These are phyloP conservation scores for Procavia capensis DNA, from an alignment of 2,113 vertebrate genomes.

Conservation along the genomic window DNA sequence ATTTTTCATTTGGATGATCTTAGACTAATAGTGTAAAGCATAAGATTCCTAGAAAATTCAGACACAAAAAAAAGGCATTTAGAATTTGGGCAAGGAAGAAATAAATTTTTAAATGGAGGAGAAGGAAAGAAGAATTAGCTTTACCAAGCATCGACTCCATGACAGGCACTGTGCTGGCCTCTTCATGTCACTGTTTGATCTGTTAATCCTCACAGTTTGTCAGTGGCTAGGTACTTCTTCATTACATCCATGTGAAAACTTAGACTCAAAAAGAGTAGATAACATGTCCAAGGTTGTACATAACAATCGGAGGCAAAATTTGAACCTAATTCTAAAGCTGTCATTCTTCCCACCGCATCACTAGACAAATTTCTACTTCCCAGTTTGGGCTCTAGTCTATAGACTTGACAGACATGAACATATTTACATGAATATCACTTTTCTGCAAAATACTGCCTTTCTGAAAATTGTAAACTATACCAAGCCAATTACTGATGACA, in stretches of 20 bases:
- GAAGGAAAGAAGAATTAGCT: slow-evolving; percentile 11
- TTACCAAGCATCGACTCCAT: not conserved
- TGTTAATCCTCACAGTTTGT: not conserved
- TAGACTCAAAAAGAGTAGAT: not conserved
- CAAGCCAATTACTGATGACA: not conserved
- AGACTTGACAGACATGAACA: not conserved
- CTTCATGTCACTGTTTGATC: not conserved
- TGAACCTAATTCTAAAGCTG: not conserved
- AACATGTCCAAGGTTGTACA: not conserved
- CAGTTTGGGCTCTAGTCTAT: not conserved
- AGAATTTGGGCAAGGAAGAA: not conserved
- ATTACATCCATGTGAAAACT: not conserved
- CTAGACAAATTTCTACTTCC: not conserved
- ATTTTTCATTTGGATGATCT: slow-evolving; percentile 6
- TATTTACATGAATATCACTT: not conserved
- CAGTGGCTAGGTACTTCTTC: not conserved
- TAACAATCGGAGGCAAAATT: not conserved
- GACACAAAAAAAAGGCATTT: not conserved
- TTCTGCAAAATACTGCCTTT: not conserved
- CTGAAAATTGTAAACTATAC: not conserved
- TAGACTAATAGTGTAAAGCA: not conserved
- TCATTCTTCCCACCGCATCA: not conserved
- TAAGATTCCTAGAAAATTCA: not conserved
- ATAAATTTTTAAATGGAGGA: slow-evolving; percentile 11
- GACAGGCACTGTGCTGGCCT: not conserved